phyloP scores from a whole-genome alignment of 2,888 invertebrate genomes.

The Leptinotarsa juncta region DNA sequence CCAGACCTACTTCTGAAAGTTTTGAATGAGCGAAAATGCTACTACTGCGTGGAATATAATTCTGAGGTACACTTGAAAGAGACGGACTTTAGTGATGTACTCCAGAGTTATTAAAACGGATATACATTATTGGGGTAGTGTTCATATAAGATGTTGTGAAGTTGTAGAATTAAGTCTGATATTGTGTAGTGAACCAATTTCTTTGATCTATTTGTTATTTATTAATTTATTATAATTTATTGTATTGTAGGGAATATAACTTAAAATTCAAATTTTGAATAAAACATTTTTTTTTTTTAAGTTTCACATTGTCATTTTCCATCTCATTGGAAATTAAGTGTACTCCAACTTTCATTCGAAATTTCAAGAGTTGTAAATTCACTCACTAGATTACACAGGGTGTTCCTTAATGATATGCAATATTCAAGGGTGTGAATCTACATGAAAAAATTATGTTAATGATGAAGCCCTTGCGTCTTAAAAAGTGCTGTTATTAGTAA shows the following conservation, averaged over 20 bases:
- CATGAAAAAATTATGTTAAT: too few relatives aligned
- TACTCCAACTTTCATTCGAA: not conserved
- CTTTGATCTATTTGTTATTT: not conserved
- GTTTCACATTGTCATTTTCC: not conserved
- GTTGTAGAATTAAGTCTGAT: slow-evolving; percentile 3
- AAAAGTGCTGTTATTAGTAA: too few relatives aligned
- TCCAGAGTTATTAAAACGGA: slow-evolving; percentile 29
- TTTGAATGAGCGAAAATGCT: slow-evolving; percentile 16
- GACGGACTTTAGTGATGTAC: slow-evolving; percentile 23
- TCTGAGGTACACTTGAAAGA: slow-evolving; percentile 30
- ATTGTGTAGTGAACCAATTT: not conserved
- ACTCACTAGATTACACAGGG: too few relatives aligned
- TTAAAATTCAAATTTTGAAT: not conserved
- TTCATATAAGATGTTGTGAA: not conserved
- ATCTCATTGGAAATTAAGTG: not conserved
- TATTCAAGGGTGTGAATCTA: too few relatives aligned
- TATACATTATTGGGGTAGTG: not conserved
- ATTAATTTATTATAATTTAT: slow-evolving; percentile 17
- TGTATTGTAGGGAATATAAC: not conserved
- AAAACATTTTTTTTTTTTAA: slow-evolving; percentile 1
- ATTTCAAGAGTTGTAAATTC: too few relatives aligned
- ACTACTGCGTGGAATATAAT: slow-evolving; percentile 30
- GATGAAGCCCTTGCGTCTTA: too few relatives aligned
- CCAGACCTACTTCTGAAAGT: not conserved
- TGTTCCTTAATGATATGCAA: too few relatives aligned